Percentiles rank a stretch among this genome's conserved stretches.
Evolutionary conservation across 2,113 vertebrate genomes (phyloP).

Genomic region (Carassius carassius): DNA sequence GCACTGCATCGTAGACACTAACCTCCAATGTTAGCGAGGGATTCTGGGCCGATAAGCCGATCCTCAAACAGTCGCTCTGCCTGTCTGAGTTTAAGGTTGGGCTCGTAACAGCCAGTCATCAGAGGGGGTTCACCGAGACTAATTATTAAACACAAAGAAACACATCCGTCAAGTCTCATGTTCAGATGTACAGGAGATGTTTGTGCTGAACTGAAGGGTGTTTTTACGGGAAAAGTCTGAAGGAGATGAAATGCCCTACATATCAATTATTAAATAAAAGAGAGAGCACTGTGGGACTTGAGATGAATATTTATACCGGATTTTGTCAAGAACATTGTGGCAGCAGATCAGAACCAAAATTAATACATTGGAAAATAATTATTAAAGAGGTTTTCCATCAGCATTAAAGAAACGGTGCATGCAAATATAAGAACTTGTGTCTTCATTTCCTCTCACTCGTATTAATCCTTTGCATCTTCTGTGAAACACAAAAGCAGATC

Average conservation of each 20-base stretch:
- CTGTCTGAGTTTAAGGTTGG: constrained; percentile 84
- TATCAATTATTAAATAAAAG: constrained; percentile 45
- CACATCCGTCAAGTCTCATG: constrained; percentile 9
- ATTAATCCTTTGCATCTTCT: not conserved
- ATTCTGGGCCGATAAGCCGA: constrained; percentile 88
- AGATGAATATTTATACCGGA: constrained; percentile 28
- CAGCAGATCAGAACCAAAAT: not conserved
- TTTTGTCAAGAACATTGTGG: not conserved
- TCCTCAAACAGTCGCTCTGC: constrained; percentile 88
- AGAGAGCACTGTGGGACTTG: not conserved
- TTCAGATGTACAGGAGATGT: not conserved
- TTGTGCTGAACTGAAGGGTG: not conserved
- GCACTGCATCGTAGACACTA: constrained; percentile 54
- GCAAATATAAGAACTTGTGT: not conserved
- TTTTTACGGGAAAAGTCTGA: not conserved
- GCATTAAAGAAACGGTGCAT: not conserved
- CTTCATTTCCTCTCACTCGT: not conserved
- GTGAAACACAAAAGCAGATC: not conserved
- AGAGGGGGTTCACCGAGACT: constrained; percentile 90
- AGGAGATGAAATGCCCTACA: constrained; percentile 24
- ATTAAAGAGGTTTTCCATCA: constrained; percentile 3
- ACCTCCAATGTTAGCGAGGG: constrained; percentile 89
- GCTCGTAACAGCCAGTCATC: constrained; percentile 83
- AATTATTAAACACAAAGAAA: constrained; percentile 46
- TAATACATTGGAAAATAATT: not conserved